Conservation (phyloP, 2,888 invertebrate genomes). For the Helleia helle region DNA sequence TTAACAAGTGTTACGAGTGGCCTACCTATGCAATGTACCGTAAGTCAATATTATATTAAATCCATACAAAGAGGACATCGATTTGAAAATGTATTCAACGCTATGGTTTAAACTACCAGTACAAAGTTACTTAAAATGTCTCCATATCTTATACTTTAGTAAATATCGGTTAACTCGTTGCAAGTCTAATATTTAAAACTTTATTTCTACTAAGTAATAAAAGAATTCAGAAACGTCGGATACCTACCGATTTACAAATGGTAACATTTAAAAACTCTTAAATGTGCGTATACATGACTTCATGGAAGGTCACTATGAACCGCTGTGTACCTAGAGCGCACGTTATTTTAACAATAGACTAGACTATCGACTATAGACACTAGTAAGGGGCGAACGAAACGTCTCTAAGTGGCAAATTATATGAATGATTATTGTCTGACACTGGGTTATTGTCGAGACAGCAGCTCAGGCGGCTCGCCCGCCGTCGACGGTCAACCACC, state of each 20-base stretch:
- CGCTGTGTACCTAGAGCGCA: conserved; percentile 15
- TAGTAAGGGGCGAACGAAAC: conserved; percentile 32
- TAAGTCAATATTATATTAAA: neutral
- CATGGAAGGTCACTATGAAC: conserved; percentile 9
- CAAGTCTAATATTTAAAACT: conserved; percentile 3
- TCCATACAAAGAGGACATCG: conserved; percentile 3
- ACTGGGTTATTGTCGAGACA: conserved; percentile 74
- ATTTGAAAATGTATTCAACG: conserved; percentile 1
- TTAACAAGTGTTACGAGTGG: neutral
- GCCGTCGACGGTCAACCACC: conserved; percentile 39
- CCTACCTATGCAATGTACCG: neutral
- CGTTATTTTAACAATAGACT: conserved; percentile 15
- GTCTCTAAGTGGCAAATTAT: conserved; percentile 56
- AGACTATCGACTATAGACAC: conserved; percentile 22
- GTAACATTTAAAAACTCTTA: conserved; percentile 8
- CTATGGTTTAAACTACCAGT: neutral
- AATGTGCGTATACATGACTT: conserved; percentile 10
- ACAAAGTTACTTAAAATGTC: conserved; percentile 2
- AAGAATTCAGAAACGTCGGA: neutral
- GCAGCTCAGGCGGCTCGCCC: conserved; percentile 58
- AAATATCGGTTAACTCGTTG: conserved; percentile 5
- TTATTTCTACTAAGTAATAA: neutral
- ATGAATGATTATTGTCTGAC: conserved; percentile 71
- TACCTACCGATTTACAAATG: conserved; percentile 3
- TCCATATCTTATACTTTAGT: neutral